These are phyloP conservation scores for Cyclophora albipunctata DNA, from an alignment of 2,888 invertebrate species.

Conservation along the genomic window DNA sequence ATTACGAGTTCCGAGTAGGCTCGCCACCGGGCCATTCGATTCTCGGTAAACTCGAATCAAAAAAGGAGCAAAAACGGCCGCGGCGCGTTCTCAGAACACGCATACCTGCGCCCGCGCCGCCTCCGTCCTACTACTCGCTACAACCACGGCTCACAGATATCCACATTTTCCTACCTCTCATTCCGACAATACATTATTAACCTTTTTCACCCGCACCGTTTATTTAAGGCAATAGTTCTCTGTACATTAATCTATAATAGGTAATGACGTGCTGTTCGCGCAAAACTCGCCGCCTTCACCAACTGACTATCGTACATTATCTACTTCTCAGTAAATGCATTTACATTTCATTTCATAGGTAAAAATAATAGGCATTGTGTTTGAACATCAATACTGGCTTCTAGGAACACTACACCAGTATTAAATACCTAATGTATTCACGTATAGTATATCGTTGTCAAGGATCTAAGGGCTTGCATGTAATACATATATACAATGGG, in stretches of 20 bases:
- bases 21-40: conserved; percentile 71
- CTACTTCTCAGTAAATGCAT: conserved; percentile 13
- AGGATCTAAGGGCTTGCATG: too few species aligned
- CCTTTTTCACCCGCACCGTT: not conserved
- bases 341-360: conserved; percentile 18
- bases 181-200: not conserved
- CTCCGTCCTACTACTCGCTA: conserved; percentile 41
- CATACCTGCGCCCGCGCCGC: conserved; percentile 64
- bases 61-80: conserved; percentile 72
- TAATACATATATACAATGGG: too few species aligned
- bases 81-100: conserved; percentile 65
- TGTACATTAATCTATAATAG: not conserved
- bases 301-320: not conserved
- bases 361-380: conserved; percentile 16
- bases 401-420: conserved; percentile 15
- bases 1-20: conserved; percentile 73
- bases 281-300: not conserved
- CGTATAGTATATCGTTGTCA: not conserved
- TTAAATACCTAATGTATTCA: conserved; percentile 5
- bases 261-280: not conserved
- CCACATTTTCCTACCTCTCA: conserved; percentile 52
- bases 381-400: conserved; percentile 13
- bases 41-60: conserved; percentile 72
- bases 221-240: not conserved
- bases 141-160: conserved; percentile 41